Percentiles rank a stretch among this genome's conserved stretches.
These are phyloP conservation scores for Neodiprion lecontei DNA, from an alignment of 1,140 invertebrate genomes.

Conservation along the genomic window DNA sequence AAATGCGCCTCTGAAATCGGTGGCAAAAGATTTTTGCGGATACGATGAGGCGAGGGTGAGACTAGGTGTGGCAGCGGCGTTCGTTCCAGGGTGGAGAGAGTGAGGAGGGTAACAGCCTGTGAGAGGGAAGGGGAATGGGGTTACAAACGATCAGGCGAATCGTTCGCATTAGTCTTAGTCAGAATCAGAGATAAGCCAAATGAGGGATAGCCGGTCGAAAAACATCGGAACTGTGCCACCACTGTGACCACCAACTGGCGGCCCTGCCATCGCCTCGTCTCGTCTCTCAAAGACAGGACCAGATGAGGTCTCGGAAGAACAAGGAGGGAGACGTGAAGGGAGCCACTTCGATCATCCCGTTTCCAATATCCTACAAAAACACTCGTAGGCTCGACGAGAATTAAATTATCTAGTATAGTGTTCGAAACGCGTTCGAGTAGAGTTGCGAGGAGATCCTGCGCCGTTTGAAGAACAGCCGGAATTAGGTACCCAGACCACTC, in stretches of 20 bases:
- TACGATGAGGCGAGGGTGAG: constrained; percentile 24
- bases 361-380: background rate
- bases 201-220: constrained; percentile 42
- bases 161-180: constrained; percentile 52
- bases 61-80: background rate
- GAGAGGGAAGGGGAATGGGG: constrained; percentile 30
- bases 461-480: background rate
- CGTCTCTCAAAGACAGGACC: background rate
- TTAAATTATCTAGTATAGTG: too few relatives aligned
- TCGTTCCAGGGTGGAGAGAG: background rate
- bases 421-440: too few relatives aligned
- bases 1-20: constrained; percentile 39
- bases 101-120: constrained; percentile 11
- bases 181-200: constrained; percentile 55
- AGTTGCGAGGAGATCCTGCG: background rate
- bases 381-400: too few relatives aligned
- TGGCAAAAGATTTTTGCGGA: constrained; percentile 37
- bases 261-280: background rate
- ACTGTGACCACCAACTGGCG: background rate
- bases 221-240: constrained; percentile 9
- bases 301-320: background rate
- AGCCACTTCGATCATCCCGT: background rate
- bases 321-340: background rate
- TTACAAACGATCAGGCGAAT: constrained; percentile 54
- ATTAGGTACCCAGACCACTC: constrained; percentile 34